Evolutionary conservation across 1,140 invertebrate species (phyloP).

Genomic region (Eriocheir sinensis): DNA sequence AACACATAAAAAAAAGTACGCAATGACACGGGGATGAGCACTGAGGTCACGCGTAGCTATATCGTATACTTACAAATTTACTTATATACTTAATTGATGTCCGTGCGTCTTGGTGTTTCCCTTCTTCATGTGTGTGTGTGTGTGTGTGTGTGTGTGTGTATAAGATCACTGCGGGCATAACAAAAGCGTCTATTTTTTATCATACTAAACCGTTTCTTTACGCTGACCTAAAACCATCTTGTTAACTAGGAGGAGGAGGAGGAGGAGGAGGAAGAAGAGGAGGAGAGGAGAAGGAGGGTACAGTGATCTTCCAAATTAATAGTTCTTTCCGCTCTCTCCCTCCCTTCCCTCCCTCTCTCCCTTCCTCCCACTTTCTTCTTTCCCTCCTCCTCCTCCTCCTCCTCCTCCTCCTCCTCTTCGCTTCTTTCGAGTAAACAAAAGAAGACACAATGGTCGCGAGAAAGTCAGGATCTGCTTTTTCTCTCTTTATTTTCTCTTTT

Average conservation of each 20-base stretch:
- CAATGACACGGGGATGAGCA: no score
- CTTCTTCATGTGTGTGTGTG: constrained; percentile 22
- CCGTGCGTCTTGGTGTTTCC: no score
- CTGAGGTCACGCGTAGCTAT: no score
- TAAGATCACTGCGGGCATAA: background rate
- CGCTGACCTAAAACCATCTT: background rate
- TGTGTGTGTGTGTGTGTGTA: background rate
- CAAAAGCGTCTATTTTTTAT: constrained; percentile 26
- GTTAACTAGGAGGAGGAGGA: background rate
- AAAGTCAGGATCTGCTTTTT: background rate
- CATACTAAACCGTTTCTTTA: background rate
- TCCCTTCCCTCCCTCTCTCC: no score
- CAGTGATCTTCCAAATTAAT: background rate
- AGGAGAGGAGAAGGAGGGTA: background rate
- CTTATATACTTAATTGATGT: no score
- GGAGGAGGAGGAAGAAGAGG: background rate
- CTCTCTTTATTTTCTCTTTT: background rate
- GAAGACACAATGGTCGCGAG: background rate
- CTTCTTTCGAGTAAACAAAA: background rate
- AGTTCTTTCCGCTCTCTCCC: no score
- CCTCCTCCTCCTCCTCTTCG: no score
- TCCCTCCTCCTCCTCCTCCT: background rate
- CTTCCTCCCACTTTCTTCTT: background rate
- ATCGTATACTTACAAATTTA: no score
- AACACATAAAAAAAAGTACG: no score